phyloP scores from a whole-genome alignment of 1,140 invertebrate genomes.

The Solenopsis invicta region DNA sequence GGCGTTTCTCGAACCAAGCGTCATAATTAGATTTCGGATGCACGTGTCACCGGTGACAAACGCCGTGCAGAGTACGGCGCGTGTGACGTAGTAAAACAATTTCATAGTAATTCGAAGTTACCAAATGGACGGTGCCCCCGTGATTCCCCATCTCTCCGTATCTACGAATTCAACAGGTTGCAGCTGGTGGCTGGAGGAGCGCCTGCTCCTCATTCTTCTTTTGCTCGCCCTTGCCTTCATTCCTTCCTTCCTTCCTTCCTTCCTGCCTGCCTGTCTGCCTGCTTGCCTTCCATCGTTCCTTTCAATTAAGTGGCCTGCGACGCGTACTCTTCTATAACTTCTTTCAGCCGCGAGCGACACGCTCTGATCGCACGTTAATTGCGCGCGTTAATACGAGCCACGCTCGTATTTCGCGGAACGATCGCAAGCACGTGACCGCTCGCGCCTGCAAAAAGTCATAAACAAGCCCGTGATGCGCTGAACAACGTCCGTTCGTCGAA shows the following conservation, averaged over 20 bases:
- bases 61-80: neutral
- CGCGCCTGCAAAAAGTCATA: neutral
- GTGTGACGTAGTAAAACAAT: conserved; percentile 37
- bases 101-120: conserved; percentile 59
- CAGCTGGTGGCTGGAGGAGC: conserved; percentile 68
- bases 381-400: conserved; percentile 8
- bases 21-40: conserved; percentile 17
- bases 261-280: conserved; percentile 45
- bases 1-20: too few species aligned
- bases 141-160: conserved; percentile 63
- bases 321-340: conserved; percentile 29
- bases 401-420: neutral
- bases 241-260: conserved; percentile 65
- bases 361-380: conserved; percentile 46
- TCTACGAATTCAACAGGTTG: conserved; percentile 83
- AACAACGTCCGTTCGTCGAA: neutral
- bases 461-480: neutral
- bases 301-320: conserved; percentile 78
- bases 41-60: neutral
- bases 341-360: conserved; percentile 42
- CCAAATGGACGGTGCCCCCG: conserved; percentile 46
- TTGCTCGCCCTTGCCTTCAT: conserved; percentile 61
- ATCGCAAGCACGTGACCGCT: neutral
- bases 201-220: conserved; percentile 69
- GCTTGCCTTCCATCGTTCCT: conserved; percentile 67